Evolutionary conservation across 1,140 invertebrate species (phyloP).

Genomic region (Orchestia grillus): DNA sequence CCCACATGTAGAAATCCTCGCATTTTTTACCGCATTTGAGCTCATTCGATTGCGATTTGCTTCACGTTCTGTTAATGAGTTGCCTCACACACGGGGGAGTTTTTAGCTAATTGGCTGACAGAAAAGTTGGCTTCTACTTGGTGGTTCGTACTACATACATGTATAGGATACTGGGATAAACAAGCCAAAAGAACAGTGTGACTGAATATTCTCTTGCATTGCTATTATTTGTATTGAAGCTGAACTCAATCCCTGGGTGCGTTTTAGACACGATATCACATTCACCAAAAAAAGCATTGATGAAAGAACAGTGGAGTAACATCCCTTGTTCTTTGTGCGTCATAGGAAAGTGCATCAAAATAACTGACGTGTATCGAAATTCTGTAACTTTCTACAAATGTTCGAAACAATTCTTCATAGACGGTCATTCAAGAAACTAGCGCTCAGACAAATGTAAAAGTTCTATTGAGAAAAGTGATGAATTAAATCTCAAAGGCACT

Average conservation of each 20-base stretch:
- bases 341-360: neutral
- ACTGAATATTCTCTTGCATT: no score
- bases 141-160: no score
- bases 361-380: neutral
- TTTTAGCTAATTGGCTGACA: neutral
- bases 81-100: neutral
- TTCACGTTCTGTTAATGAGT: neutral
- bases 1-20: neutral
- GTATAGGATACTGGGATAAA: no score
- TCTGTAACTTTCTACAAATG: neutral
- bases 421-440: neutral
- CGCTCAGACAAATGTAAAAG: no score
- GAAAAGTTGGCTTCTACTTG: no score
- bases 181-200: no score
- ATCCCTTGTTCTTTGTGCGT: neutral
- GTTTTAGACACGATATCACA: neutral
- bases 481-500: no score
- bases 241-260: neutral
- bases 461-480: no score
- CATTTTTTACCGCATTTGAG: neutral
- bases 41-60: neutral
- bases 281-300: neutral
- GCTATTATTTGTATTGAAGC: neutral
- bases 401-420: neutral
- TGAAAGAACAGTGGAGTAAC: neutral